These are phyloP conservation scores for Bryconaethiops microstoma DNA, from an alignment of 2,797 vertebrate species.

Conservation along the genomic window DNA sequence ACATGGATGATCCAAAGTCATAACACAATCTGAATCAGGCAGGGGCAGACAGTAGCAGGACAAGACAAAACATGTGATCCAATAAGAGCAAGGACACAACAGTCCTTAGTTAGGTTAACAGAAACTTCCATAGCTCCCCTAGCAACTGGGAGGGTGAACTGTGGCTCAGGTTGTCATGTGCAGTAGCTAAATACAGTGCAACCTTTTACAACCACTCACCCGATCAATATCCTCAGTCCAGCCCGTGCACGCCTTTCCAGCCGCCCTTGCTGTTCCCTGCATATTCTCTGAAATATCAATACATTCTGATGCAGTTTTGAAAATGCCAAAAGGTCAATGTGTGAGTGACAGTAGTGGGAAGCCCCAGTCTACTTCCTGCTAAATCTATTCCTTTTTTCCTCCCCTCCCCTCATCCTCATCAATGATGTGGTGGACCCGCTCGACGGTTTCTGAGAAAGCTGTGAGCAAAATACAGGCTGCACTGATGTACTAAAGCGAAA, in stretches of 20 bases:
- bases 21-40: too few relatives aligned
- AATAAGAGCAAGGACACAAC: too few relatives aligned
- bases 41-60: too few relatives aligned
- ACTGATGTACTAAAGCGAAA: too few relatives aligned
- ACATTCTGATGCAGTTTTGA: conserved; percentile 40
- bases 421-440: neutral
- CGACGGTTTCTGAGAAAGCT: neutral
- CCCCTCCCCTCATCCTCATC: neutral
- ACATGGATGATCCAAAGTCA: too few relatives aligned
- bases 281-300: conserved; percentile 54
- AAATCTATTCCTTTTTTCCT: neutral
- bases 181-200: conserved; percentile 22
- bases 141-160: too few relatives aligned
- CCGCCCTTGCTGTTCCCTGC: conserved; percentile 12
- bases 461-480: too few relatives aligned
- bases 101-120: too few relatives aligned
- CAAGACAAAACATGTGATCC: too few relatives aligned
- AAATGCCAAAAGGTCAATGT: conserved; percentile 44
- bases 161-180: too few relatives aligned
- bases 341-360: conserved; percentile 29
- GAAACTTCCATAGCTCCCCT: too few relatives aligned
- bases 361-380: conserved; percentile 32
- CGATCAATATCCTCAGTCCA: conserved; percentile 39
- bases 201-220: conserved; percentile 17
- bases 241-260: neutral